These are phyloP conservation scores for Lasioglossum albipes DNA, from an alignment of 1,140 invertebrate species.

Conservation along the genomic window DNA sequence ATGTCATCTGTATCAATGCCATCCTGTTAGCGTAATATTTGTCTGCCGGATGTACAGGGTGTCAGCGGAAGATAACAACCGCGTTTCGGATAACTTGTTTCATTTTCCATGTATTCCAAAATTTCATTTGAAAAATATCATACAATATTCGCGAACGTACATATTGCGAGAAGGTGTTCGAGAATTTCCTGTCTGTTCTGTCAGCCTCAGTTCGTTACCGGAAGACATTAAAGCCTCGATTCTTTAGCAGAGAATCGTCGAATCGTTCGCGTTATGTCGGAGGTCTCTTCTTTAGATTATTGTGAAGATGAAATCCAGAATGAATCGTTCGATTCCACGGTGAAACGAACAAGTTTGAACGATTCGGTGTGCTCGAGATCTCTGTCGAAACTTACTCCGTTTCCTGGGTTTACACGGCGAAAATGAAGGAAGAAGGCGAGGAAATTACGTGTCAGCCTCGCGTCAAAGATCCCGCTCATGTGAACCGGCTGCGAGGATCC, in stretches of 20 bases:
- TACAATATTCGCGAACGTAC: too few relatives aligned
- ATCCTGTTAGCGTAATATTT: neutral
- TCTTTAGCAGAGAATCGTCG: too few relatives aligned
- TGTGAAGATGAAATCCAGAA: neutral
- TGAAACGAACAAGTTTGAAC: slow-evolving; percentile 26
- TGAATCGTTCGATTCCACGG: slow-evolving; percentile 20
- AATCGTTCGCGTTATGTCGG: too few relatives aligned
- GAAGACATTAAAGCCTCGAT: too few relatives aligned
- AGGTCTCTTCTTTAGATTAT: neutral
- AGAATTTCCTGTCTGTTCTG: too few relatives aligned
- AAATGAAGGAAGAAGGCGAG: slow-evolving; percentile 31
- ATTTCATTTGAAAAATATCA: neutral
- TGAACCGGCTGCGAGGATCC: neutral
- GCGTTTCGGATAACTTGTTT: neutral
- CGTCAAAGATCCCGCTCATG: slow-evolving; percentile 35
- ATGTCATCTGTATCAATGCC: slow-evolving; percentile 3
- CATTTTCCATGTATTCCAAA: neutral
- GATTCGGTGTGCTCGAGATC: neutral
- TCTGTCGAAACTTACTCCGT: too few relatives aligned
- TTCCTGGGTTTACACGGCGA: slow-evolving; percentile 2
- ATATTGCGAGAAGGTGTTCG: too few relatives aligned
- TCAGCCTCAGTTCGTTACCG: too few relatives aligned
- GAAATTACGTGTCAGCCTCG: slow-evolving; percentile 47
- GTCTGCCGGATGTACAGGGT: neutral
- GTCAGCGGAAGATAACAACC: neutral